Evolutionary conservation across 2,797 vertebrate species (phyloP).

Genomic region (Balearica regulorum): DNA sequence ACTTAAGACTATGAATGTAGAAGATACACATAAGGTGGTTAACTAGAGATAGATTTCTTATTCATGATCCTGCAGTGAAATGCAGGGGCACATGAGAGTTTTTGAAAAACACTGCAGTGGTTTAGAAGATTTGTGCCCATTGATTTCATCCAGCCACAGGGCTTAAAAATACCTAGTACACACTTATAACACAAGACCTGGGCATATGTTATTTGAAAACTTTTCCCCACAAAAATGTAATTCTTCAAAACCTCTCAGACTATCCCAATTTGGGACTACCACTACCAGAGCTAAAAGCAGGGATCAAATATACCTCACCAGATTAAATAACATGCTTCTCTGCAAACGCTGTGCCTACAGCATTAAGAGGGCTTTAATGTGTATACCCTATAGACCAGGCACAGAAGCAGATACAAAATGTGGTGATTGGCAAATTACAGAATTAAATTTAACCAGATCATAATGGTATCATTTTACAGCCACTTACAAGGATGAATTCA

Average conservation of each 20-base stretch:
- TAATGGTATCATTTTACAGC: conserved; percentile 14
- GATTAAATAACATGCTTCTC: conserved; percentile 23
- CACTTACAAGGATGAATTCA: background rate
- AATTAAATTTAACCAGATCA: conserved; percentile 34
- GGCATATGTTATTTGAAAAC: conserved; percentile 13
- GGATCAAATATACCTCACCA: conserved; percentile 44
- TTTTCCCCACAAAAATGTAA: conserved; percentile 33
- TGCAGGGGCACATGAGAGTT: background rate
- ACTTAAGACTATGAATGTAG: no score
- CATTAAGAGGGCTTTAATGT: conserved; percentile 9
- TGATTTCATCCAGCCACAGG: background rate
- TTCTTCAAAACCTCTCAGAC: conserved; percentile 7
- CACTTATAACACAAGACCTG: background rate
- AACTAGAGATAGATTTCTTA: background rate
- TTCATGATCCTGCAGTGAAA: background rate
- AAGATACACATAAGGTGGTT: background rate
- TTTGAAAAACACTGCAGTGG: background rate
- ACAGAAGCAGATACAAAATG: conserved; percentile 10
- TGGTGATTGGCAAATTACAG: conserved; percentile 21
- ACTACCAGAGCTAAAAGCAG: conserved; percentile 11
- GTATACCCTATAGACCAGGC: background rate
- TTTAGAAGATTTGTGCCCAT: background rate
- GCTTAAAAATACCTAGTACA: background rate
- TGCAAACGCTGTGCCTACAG: background rate
- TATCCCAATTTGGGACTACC: background rate